Conservation (phyloP, 1,140 invertebrate genomes). For the Coptotermes formosanus region DNA sequence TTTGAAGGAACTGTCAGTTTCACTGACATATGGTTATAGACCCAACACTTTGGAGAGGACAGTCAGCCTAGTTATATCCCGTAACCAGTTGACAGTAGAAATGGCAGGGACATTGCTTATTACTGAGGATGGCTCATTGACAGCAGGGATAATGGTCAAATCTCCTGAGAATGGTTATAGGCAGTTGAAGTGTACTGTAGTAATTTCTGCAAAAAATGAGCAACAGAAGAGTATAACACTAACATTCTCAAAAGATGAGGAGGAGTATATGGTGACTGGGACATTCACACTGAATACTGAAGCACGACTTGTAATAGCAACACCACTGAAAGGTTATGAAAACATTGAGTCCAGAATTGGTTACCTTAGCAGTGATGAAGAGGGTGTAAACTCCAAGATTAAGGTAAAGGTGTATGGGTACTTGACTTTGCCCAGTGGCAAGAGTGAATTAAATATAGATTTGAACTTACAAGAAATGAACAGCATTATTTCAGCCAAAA, state of each 20-base stretch:
- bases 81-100: neutral
- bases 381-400: neutral
- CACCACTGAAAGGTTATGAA: constrained; percentile 20
- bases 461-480: neutral
- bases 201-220: neutral
- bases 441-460: constrained; percentile 13
- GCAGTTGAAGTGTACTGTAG: neutral
- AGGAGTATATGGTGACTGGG: neutral
- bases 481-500: neutral
- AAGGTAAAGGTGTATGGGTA: neutral
- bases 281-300: neutral
- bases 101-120: neutral
- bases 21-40: neutral
- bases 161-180: neutral
- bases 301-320: neutral
- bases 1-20: neutral
- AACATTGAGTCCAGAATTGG: neutral
- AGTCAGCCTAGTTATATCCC: neutral
- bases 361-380: neutral
- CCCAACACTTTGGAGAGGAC: neutral
- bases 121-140: neutral
- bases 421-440: neutral
- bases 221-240: neutral
- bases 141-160: neutral
- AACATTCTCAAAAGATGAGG: neutral